Evolutionary conservation across 2,113 vertebrate species (phyloP).

Genomic region (Delphinus delphis): DNA sequence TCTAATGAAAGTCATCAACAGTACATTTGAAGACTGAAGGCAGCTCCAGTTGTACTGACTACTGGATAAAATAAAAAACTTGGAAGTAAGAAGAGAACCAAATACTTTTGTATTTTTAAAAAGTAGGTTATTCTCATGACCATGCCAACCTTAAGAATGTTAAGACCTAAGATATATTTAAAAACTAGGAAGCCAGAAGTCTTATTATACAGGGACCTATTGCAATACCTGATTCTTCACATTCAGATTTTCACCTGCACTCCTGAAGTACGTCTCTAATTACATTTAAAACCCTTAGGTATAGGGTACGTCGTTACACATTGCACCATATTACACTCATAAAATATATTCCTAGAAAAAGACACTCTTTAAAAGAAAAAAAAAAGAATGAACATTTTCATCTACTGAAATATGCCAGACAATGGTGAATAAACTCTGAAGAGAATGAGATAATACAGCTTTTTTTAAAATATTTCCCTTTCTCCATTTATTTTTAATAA

Average conservation of each 20-base stretch:
- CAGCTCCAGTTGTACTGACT: neutral
- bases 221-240: neutral
- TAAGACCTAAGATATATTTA: neutral
- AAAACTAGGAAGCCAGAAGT: neutral
- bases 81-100: neutral
- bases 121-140: neutral
- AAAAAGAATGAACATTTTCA: neutral
- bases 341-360: neutral
- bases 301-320: neutral
- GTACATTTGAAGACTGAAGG: neutral
- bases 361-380: neutral
- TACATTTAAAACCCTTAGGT: neutral
- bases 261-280: neutral
- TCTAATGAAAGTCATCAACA: conserved; percentile 11
- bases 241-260: neutral
- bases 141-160: neutral
- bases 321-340: neutral
- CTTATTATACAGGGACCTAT: neutral
- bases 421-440: neutral
- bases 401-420: neutral
- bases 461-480: neutral
- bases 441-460: neutral
- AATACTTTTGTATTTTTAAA: neutral
- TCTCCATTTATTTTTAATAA: conserved; percentile 30
- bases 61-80: conserved; percentile 3